phyloP scores from a whole-genome alignment of 2,113 vertebrate genomes.

The Cavia aperea region DNA sequence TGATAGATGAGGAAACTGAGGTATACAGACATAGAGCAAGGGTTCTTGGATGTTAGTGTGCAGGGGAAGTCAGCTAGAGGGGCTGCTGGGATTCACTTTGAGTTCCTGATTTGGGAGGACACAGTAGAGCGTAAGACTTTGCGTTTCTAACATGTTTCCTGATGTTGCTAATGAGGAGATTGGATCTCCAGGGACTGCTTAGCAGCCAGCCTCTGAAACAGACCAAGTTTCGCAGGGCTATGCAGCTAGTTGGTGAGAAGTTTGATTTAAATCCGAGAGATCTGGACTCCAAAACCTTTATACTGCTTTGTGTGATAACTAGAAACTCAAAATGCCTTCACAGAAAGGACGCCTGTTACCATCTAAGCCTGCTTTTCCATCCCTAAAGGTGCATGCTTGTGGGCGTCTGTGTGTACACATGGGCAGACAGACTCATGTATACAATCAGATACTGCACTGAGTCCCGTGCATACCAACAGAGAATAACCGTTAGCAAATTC shows the following conservation, averaged over 20 bases:
- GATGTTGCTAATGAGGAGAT: rapidly evolving
- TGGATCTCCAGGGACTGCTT: neutral
- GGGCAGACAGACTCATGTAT: neutral
- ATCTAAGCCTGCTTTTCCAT: neutral
- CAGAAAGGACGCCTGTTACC: neutral
- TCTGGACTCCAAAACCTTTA: neutral
- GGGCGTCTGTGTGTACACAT: neutral
- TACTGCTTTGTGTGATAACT: neutral
- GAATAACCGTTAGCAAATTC: constrained; percentile 19
- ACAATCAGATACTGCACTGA: neutral
- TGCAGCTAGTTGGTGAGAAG: neutral
- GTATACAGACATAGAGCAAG: neutral
- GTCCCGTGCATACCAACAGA: neutral
- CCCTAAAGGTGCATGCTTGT: neutral
- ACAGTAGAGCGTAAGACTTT: neutral
- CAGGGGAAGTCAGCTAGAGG: neutral
- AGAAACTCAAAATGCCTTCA: neutral
- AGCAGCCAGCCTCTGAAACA: neutral
- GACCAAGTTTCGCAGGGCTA: neutral
- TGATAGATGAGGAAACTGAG: neutral
- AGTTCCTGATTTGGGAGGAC: neutral
- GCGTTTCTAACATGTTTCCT: neutral
- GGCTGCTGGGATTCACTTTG: neutral
- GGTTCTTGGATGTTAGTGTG: neutral
- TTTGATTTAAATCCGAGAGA: neutral